Evolutionary conservation across 1,140 invertebrate genomes (phyloP), one percentile per base, ranked within the genome.

Genomic region (Dufourea novaeangliae): DNA sequence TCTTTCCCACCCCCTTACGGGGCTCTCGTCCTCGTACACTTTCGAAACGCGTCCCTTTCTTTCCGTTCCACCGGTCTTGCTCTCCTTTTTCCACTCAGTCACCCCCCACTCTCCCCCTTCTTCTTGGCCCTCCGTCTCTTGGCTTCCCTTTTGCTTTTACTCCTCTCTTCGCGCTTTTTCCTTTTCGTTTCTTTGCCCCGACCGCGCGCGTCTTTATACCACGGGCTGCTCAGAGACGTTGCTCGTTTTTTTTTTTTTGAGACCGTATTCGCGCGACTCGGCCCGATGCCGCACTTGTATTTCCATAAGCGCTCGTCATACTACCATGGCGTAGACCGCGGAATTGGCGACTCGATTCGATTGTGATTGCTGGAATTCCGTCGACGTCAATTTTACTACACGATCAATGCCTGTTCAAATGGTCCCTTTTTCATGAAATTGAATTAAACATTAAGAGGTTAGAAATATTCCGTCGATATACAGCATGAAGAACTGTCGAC

Each of bases 1-100:
- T 82, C 82, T 87, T 83, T 81, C 77, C 76, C 78, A 78, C 57
- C 85, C 84, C 74, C 70, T 79, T 46, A 77, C 68, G 44, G 34
- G 63, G 41, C 12, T 12, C 56, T 78, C 76, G 75, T 83, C 70
- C 83, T 80, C 83, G 27, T 80, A 80, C 83, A 84, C 82, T 85
- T 79, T 78, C 72, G 32, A 57, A 80, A 74, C 54, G 41, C 71
- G n/a, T 57, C 80, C 80, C 59, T 59, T 62, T 63, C n/a, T 32
- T 27, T n/a, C n/a, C 59, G 52, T 25, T 37, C 29, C 32, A 44
- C 59, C 77, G 78, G 46, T 75, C 64, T 59, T 57, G n/a, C 63
- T 41, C 22, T 39, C 39, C 29, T 50, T 68, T 17, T 37, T 57
- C 25, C 52, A 22, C 54, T 25, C 10, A 8, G 66, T 41, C 46